Conservation (phyloP, 2,113 vertebrate genomes). For the Oplegnathus fasciatus region DNA sequence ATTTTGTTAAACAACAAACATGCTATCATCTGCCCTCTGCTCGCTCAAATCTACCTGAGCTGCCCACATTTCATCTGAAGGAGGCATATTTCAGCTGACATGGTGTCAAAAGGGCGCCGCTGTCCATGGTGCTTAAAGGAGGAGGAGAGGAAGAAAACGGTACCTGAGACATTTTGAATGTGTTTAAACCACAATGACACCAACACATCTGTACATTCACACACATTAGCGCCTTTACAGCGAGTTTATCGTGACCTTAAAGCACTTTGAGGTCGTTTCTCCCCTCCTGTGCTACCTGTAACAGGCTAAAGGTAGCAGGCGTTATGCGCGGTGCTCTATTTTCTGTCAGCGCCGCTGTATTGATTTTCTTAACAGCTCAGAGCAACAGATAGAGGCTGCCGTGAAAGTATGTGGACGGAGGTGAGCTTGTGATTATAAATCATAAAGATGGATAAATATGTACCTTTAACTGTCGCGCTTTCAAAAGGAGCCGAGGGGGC, state of each 20-base stretch:
- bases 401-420: not conserved
- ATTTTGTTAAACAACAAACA: conserved; percentile 4
- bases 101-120: conserved; percentile 28
- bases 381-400: not conserved
- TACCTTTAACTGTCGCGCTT: conserved; percentile 41
- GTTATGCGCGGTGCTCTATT: no score
- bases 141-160: not conserved
- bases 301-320: not conserved
- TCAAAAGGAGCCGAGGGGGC: conserved; percentile 50
- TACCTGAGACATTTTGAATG: not conserved
- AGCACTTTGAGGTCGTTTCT: conserved; percentile 2
- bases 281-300: not conserved
- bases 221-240: not conserved
- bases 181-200: not conserved
- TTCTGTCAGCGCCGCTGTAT: not conserved
- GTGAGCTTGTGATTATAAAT: not conserved
- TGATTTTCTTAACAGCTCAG: not conserved
- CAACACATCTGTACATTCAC: not conserved
- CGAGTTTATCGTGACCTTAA: conserved; percentile 2
- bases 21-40: not conserved
- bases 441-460: no score
- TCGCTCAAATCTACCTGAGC: not conserved
- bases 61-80: not conserved
- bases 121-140: conserved; percentile 42
- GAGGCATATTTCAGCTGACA: conserved; percentile 8